These are phyloP conservation scores for Coreius guichenoti DNA, from an alignment of 2,797 vertebrate genomes.

Conservation along the genomic window DNA sequence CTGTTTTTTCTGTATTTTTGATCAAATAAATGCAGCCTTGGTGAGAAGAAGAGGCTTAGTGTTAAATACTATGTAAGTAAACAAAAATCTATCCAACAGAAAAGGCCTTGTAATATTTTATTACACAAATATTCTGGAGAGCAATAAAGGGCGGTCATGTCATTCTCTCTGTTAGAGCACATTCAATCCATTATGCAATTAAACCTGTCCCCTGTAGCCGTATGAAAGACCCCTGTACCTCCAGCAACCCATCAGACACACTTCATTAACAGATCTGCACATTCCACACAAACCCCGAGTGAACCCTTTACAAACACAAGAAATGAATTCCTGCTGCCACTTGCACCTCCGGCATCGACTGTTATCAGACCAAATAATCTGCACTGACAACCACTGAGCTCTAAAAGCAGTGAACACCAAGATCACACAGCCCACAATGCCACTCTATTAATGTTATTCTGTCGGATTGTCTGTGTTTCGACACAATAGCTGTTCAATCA, in stretches of 20 bases:
- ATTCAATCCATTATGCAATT: constrained; percentile 4
- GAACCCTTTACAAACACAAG: background rate
- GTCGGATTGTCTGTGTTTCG: background rate
- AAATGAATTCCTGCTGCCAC: constrained; percentile 11
- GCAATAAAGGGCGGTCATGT: background rate
- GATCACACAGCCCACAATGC: background rate
- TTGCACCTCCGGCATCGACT: constrained; percentile 41
- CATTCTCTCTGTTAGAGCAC: background rate
- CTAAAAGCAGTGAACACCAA: background rate
- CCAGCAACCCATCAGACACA: background rate
- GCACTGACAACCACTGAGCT: constrained; percentile 9
- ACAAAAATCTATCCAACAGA: background rate
- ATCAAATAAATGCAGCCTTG: too few relatives aligned
- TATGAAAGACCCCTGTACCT: background rate
- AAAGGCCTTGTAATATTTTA: background rate
- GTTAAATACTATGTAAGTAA: background rate
- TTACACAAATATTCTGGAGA: background rate
- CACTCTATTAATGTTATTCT: background rate
- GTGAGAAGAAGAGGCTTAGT: too few relatives aligned
- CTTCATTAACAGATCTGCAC: background rate
- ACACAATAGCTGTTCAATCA: background rate
- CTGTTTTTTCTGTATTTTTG: too few relatives aligned
- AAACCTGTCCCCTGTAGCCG: background rate
- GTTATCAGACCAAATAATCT: constrained; percentile 14
- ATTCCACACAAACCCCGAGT: background rate